These are phyloP conservation scores for Chloropsis hardwickii DNA, from an alignment of 2,113 vertebrate genomes.

Conservation along the genomic window DNA sequence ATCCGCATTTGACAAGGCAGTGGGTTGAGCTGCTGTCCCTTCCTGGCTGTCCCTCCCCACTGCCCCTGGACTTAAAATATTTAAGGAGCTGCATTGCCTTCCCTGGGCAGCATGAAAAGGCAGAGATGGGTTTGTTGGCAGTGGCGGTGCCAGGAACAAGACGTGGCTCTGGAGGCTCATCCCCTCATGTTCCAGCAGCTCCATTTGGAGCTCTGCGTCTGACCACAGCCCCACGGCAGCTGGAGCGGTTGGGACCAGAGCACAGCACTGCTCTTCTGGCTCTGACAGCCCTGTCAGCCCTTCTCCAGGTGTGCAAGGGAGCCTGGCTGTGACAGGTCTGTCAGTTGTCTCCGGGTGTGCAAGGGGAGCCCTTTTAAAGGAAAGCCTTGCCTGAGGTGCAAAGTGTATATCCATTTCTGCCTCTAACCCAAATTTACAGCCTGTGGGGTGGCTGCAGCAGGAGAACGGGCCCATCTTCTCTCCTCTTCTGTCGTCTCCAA, in stretches of 20 bases:
- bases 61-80: neutral
- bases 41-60: neutral
- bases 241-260: neutral
- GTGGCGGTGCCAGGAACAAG: neutral
- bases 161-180: neutral
- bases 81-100: neutral
- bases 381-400: neutral
- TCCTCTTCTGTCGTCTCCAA: neutral
- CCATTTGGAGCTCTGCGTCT: fast-evolving
- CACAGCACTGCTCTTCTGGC: neutral
- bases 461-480: neutral
- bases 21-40: neutral
- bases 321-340: neutral
- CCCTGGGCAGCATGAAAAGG: neutral
- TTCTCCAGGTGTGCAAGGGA: neutral
- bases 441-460: neutral
- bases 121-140: neutral
- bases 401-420: neutral
- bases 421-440: neutral
- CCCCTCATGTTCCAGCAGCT: fast-evolving
- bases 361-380: neutral
- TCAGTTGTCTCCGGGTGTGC: fast-evolving
- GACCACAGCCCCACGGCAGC: fast-evolving
- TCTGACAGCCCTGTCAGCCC: neutral
- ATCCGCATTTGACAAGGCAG: neutral